Percentiles rank a stretch among this genome's conserved stretches.
Evolutionary conservation across 2,888 invertebrate genomes (phyloP).

Genomic region (Lissonota sp.): DNA sequence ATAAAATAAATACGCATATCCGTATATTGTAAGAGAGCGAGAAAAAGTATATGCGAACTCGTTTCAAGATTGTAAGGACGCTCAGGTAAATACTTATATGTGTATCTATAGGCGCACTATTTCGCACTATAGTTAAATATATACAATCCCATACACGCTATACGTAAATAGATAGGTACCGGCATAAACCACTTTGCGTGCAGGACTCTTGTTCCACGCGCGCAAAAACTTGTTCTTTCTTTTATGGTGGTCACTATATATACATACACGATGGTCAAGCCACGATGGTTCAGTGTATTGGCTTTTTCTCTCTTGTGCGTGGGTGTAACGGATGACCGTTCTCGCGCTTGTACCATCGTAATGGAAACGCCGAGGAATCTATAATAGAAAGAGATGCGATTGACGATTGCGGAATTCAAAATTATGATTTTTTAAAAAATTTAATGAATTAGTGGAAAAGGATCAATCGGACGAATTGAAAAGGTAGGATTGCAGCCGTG

Average conservation of each 20-base stretch:
- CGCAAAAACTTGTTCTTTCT: slow-evolving; percentile 69
- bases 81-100: slow-evolving; percentile 17
- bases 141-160: slow-evolving; percentile 19
- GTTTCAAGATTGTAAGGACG: slow-evolving; percentile 10
- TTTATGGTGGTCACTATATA: slow-evolving; percentile 48
- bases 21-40: background rate
- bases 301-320: slow-evolving; percentile 60
- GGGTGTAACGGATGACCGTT: slow-evolving; percentile 66
- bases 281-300: slow-evolving; percentile 64
- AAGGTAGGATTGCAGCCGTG: too few relatives aligned
- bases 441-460: too few relatives aligned
- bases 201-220: slow-evolving; percentile 67
- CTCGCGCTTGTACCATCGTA: slow-evolving; percentile 1
- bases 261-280: slow-evolving; percentile 36
- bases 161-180: slow-evolving; percentile 65
- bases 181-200: slow-evolving; percentile 65
- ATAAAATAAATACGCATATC: slow-evolving; percentile 46
- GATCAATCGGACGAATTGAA: too few relatives aligned
- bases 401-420: too few relatives aligned
- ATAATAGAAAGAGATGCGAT: too few relatives aligned
- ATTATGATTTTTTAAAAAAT: too few relatives aligned
- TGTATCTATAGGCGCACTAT: slow-evolving; percentile 24
- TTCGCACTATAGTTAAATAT: slow-evolving; percentile 28
- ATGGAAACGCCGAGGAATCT: too few relatives aligned
- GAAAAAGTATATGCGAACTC: slow-evolving; percentile 37